These are phyloP conservation scores for Caenorhabditis inopinata DNA, from an alignment of 1,140 invertebrate genomes.

Conservation along the genomic window DNA sequence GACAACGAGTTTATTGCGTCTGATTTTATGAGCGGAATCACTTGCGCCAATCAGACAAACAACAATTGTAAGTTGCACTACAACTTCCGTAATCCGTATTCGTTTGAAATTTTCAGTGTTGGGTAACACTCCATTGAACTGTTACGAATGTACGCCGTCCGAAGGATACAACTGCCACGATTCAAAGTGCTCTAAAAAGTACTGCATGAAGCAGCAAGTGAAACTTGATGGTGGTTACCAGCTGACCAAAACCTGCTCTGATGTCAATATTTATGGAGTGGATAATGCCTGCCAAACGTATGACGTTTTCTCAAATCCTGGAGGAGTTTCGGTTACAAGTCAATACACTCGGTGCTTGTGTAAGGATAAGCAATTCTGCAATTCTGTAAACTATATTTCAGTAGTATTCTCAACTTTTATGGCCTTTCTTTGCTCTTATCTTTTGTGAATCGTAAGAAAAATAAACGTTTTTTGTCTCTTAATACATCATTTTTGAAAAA, in stretches of 20 bases:
- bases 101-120: neutral
- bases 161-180: constrained; percentile 37
- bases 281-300: constrained; percentile 29
- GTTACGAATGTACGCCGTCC: constrained; percentile 37
- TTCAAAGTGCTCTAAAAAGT: constrained; percentile 32
- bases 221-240: constrained; percentile 17
- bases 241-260: constrained; percentile 30
- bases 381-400: neutral
- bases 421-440: neutral
- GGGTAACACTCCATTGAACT: constrained; percentile 4
- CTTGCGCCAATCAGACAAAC: constrained; percentile 30
- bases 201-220: constrained; percentile 36
- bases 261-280: constrained; percentile 32
- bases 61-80: constrained; percentile 6
- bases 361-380: constrained; percentile 39
- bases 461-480: too few relatives aligned
- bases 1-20: neutral
- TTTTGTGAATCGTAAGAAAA: neutral
- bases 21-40: neutral
- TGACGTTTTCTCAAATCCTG: constrained; percentile 32
- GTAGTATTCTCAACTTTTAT: neutral
- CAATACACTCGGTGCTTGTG: constrained; percentile 34
- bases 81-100: neutral
- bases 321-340: constrained; percentile 29
- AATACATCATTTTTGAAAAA: too few relatives aligned